Conservation (phyloP, 92 coral and sea anemone species). For the Zoanthus sociatus region DNA sequence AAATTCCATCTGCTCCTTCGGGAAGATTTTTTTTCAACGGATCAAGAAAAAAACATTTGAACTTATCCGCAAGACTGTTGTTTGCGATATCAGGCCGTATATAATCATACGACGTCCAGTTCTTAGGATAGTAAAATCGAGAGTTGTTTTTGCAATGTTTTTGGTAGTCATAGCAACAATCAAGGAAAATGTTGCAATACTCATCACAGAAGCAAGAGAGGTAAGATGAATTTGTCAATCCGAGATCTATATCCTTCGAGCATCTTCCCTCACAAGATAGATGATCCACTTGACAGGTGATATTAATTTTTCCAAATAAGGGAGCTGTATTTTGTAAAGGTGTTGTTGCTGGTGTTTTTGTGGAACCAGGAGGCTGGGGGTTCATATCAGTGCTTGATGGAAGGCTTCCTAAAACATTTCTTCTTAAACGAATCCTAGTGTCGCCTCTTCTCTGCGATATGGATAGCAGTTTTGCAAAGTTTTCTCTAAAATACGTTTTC, state of each 20-base stretch:
- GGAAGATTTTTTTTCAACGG: neutral
- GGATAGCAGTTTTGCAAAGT: neutral
- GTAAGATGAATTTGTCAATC: neutral
- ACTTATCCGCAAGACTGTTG: neutral
- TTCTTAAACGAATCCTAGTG: neutral
- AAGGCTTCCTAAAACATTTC: neutral
- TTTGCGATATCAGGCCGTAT: neutral
- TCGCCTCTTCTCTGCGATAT: neutral
- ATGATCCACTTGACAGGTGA: neutral
- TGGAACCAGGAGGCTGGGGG: neutral
- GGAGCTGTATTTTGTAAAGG: neutral
- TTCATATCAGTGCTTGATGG: neutral
- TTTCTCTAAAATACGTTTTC: too few relatives aligned
- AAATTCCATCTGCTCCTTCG: neutral
- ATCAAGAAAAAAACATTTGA: neutral
- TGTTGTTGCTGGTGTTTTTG: neutral
- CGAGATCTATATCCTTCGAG: neutral
- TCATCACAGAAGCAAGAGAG: neutral
- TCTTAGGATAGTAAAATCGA: neutral
- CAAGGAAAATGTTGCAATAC: neutral
- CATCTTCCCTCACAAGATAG: conserved; percentile 2
- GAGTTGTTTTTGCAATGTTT: neutral
- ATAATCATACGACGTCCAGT: neutral
- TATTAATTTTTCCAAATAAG: neutral
- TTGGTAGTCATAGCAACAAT: conserved; percentile 17